phyloP scores from a whole-genome alignment of 2,888 invertebrate species.

The Heliconius aoede region DNA sequence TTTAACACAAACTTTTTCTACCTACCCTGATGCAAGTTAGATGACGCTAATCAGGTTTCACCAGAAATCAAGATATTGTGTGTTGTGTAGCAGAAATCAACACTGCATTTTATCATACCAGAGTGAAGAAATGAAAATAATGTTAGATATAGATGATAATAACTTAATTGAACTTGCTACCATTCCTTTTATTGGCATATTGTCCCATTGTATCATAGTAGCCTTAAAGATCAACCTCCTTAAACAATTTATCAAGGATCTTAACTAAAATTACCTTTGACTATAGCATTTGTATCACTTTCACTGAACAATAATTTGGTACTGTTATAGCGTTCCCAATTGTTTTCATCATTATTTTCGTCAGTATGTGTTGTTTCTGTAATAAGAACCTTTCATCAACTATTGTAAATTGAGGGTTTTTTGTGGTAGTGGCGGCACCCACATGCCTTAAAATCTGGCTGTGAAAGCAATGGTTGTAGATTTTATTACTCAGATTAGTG shows the following conservation, averaged over 20 bases:
- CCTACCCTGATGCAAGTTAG: neutral
- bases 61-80: neutral
- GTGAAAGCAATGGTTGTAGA: too few relatives aligned
- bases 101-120: neutral
- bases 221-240: neutral
- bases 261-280: constrained; percentile 21
- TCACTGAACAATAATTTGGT: neutral
- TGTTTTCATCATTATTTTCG: constrained; percentile 2
- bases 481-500: too few relatives aligned
- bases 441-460: too few relatives aligned
- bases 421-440: too few relatives aligned
- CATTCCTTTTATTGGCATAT: too few relatives aligned
- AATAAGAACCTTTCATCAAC: neutral
- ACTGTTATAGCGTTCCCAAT: constrained; percentile 9
- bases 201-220: too few relatives aligned
- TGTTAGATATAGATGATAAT: neutral
- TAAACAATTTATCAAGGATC: neutral
- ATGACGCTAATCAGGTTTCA: neutral
- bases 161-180: too few relatives aligned
- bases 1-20: too few relatives aligned
- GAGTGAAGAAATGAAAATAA: neutral
- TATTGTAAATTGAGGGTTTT: too few relatives aligned
- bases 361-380: constrained; percentile 29
- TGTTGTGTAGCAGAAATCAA: neutral
- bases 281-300: constrained; percentile 3